These are phyloP conservation scores for Axis porcinus DNA, from an alignment of 2,113 vertebrate species.

Conservation along the genomic window DNA sequence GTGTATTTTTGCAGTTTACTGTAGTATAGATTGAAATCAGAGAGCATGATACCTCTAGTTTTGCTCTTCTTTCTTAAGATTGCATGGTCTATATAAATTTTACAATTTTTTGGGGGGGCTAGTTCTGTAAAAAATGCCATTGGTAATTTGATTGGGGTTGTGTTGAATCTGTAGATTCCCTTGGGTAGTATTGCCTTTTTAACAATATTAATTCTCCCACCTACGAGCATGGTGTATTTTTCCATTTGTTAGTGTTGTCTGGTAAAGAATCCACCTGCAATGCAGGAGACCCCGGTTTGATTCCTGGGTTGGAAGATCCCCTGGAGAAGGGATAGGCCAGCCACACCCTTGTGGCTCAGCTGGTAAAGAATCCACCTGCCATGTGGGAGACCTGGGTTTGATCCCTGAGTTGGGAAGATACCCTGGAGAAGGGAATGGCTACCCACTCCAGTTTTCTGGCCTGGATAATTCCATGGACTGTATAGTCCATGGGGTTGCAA, in stretches of 20 bases:
- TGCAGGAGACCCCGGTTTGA: too few species aligned
- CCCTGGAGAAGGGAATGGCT: too few species aligned
- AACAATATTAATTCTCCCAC: background rate
- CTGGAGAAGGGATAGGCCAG: too few species aligned
- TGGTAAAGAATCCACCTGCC: too few species aligned
- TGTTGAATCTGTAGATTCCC: background rate
- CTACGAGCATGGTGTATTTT: background rate
- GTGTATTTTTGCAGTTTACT: background rate
- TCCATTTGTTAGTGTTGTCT: background rate
- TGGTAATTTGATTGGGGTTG: background rate
- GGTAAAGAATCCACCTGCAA: too few species aligned
- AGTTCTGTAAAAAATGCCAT: background rate
- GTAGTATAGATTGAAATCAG: background rate
- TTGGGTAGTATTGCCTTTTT: background rate
- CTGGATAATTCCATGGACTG: too few species aligned
- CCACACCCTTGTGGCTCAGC: too few species aligned
- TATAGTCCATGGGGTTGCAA: too few species aligned
- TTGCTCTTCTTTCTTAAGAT: background rate
- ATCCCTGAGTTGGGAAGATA: too few species aligned
- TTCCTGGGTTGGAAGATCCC: too few species aligned
- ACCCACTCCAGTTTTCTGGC: too few species aligned
- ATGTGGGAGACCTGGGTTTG: too few species aligned
- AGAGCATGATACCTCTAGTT: background rate
- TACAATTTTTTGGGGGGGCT: background rate
- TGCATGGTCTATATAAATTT: background rate